Percentiles rank a stretch among this genome's conserved stretches.
These are phyloP conservation scores for Plutella xylostella DNA, from an alignment of 2,888 invertebrate genomes.

Conservation along the genomic window DNA sequence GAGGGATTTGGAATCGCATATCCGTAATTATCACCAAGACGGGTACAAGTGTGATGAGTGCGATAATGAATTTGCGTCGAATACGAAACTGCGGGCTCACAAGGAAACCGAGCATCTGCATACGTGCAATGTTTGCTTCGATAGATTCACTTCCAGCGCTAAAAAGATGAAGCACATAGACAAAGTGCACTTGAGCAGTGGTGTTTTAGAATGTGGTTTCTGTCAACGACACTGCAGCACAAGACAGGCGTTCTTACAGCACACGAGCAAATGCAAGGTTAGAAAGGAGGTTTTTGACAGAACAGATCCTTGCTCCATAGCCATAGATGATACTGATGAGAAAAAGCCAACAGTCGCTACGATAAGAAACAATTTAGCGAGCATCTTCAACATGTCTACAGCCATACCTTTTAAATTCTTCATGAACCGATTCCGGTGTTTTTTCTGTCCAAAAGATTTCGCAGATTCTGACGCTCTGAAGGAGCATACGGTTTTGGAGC, in stretches of 20 bases:
- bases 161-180: slow-evolving; percentile 43
- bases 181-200: slow-evolving; percentile 29
- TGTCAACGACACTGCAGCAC: slow-evolving; percentile 37
- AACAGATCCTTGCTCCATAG: background rate
- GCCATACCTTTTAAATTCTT: slow-evolving; percentile 32
- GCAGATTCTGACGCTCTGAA: slow-evolving; percentile 36
- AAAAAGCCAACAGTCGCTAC: slow-evolving; percentile 20
- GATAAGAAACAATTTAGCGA: slow-evolving; percentile 36
- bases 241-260: slow-evolving; percentile 38
- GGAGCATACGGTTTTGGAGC: slow-evolving; percentile 36
- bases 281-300: background rate
- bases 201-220: slow-evolving; percentile 34
- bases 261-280: slow-evolving; percentile 34
- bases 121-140: slow-evolving; percentile 43
- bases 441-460: slow-evolving; percentile 50
- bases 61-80: slow-evolving; percentile 25
- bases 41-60: slow-evolving; percentile 38
- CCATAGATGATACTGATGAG: background rate
- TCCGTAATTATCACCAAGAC: slow-evolving; percentile 31
- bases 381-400: slow-evolving; percentile 30
- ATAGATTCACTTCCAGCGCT: slow-evolving; percentile 32
- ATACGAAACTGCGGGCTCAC: slow-evolving; percentile 32
- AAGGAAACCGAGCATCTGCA: slow-evolving; percentile 36
- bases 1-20: slow-evolving; percentile 36
- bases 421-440: slow-evolving; percentile 45